A percentile compares a stretch with the other conserved stretches of the same genome.
phyloP scores from a whole-genome alignment of 2,797 vertebrate species.

The Pseudochirops corinnae region DNA sequence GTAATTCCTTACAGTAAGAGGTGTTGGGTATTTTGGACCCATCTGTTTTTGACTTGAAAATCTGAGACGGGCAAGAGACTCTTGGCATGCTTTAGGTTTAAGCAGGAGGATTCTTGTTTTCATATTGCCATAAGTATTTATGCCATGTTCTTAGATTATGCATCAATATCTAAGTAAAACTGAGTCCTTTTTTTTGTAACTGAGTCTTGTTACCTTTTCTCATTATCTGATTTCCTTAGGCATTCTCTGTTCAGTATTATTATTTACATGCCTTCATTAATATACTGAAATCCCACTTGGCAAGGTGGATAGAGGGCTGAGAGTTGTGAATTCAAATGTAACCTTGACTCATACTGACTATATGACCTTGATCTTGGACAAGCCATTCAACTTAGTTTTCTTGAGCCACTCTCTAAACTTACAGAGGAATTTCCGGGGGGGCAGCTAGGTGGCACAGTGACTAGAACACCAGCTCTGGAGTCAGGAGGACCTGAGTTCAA shows the following conservation, averaged over 20 bases:
- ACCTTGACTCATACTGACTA: background rate
- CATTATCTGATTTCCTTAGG: background rate
- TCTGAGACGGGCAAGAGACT: background rate
- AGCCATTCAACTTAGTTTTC: background rate
- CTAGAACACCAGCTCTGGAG: too few relatives aligned
- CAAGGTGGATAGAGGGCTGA: background rate
- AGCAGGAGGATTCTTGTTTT: background rate
- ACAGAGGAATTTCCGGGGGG: background rate
- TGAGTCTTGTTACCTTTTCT: constrained; percentile 1
- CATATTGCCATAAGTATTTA: background rate
- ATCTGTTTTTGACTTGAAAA: background rate
- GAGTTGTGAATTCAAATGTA: background rate
- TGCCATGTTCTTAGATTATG: background rate
- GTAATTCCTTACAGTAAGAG: background rate
- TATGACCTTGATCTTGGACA: background rate
- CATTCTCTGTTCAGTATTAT: background rate
- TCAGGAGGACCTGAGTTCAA: too few relatives aligned
- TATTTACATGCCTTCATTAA: background rate
- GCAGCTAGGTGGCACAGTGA: too few relatives aligned
- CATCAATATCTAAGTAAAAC: constrained; percentile 22
- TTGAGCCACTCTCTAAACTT: background rate
- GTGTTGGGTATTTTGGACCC: background rate
- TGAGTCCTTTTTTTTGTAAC: constrained; percentile 1
- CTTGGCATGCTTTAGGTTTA: background rate
- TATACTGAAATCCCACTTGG: background rate